Evolutionary conservation across 2,113 vertebrate species (phyloP), one percentile per base, ranked within the genome.

Genomic region (Myotis yumanensis): DNA sequence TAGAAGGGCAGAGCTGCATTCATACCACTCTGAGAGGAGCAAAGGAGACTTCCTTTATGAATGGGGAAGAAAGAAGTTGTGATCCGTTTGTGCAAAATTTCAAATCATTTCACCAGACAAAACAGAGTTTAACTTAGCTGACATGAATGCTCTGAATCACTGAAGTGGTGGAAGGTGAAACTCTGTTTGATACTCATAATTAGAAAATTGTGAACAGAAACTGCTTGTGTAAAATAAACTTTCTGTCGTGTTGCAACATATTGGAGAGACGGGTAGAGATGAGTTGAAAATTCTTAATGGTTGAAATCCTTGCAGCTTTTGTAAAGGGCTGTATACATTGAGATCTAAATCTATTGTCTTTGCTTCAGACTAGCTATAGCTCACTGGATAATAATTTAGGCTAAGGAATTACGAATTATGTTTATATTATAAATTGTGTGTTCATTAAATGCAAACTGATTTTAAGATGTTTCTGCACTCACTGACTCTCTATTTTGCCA

Each of bases 121-220:
- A 96, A 96, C 79, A 15, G 11, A 79, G 84, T 95, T 96, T 71
- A 77, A 81, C 28, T 86, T 84, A 77, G 23, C 86, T 86, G 18
- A 79, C 89, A 72, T 94, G 95, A 97, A 89, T 62, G 82, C 94
- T 83, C 80, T 59, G 95, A 94, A 84, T 95, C 95, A 98, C 90
- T 82, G 87, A 94, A 96, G 96, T 94, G 62, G 79, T 95, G 28
- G 87, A 80, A 96, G 96, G 84, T 52, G 75, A 97, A 95, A 46
- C 86, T 72, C 20, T 4, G 0, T 96, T 94, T 79, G 43, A 51
- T 93, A 35, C 52, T 90, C 35, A 57, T 85, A 96, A 97, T 92
- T 96, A 95, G 87, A 90, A 97, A 97, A 96, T 12, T 94, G 95
- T 83, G 89, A 90, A 89, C 83, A 66, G 59, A 97, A 97, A 96